These are phyloP conservation scores for Thoracochromis brauschi DNA, from an alignment of 2,113 vertebrate species.

Conservation along the genomic window DNA sequence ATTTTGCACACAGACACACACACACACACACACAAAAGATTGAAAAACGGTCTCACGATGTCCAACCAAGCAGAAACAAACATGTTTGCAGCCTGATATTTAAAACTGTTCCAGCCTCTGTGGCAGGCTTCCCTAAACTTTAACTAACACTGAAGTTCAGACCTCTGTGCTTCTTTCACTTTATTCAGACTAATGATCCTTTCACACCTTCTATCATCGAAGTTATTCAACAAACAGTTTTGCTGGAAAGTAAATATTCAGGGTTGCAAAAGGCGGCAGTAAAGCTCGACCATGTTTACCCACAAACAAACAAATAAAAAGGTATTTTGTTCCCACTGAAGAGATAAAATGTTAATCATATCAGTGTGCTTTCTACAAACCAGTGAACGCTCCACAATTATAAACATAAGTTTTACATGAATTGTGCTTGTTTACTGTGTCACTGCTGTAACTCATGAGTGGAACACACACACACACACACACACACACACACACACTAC, in stretches of 20 bases:
- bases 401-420: not conserved
- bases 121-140: not conserved
- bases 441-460: not conserved
- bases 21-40: not conserved
- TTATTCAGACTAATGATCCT: not conserved
- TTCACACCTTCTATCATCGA: not conserved
- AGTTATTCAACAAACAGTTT: not conserved
- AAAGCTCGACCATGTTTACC: not conserved
- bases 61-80: not conserved
- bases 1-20: rapidly evolving
- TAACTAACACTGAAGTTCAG: not conserved
- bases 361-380: not conserved
- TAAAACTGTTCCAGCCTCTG: not conserved
- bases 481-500: not conserved
- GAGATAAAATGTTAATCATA: not conserved
- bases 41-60: rapidly evolving
- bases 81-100: not conserved
- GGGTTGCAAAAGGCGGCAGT: not conserved
- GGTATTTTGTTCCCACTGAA: not conserved
- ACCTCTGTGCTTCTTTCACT: not conserved
- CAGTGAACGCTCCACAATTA: not conserved
- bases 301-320: not conserved
- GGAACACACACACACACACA: not conserved
- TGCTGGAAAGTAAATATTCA: not conserved
- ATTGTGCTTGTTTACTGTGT: not conserved